A percentile compares a stretch with the other conserved stretches of the same genome.
Evolutionary conservation across 2,113 vertebrate genomes (phyloP).

Genomic region (Prunella fulvescens): DNA sequence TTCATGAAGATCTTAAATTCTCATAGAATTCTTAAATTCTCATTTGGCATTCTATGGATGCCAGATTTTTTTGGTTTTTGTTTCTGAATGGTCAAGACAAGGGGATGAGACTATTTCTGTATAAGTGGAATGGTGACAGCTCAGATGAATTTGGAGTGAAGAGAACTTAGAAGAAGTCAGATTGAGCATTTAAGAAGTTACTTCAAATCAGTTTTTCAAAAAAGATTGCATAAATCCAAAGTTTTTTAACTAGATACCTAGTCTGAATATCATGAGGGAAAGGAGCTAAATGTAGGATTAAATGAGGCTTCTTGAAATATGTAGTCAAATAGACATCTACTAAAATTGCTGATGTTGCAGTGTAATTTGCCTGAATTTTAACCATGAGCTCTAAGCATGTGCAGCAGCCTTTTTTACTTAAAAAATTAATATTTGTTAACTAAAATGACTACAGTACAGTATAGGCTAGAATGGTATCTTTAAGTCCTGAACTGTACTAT

Average conservation of each 20-base stretch:
- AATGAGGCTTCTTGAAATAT: not conserved
- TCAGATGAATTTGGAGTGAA: not conserved
- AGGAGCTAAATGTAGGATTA: not conserved
- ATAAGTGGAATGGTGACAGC: not conserved
- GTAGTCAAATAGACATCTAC: not conserved
- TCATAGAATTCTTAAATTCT: not conserved
- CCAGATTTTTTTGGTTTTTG: not conserved
- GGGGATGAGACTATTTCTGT: not conserved
- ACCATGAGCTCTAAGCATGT: not conserved
- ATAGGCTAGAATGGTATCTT: not conserved
- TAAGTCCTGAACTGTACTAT: slow-evolving; percentile 30
- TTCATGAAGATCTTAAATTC: not conserved
- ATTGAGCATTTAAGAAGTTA: not conserved
- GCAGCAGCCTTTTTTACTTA: not conserved
- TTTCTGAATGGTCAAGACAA: not conserved
- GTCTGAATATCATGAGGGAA: not conserved
- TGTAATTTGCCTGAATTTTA: not conserved
- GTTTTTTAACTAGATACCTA: not conserved
- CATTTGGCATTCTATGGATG: not conserved
- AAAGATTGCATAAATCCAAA: not conserved
- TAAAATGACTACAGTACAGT: not conserved
- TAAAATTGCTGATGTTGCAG: not conserved
- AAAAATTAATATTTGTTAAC: not conserved
- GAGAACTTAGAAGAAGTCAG: not conserved
- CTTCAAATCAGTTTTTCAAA: not conserved